Base-by-base conservation (phyloP, 2,888 invertebrate species). In the Morpho deidamia region DNA sequence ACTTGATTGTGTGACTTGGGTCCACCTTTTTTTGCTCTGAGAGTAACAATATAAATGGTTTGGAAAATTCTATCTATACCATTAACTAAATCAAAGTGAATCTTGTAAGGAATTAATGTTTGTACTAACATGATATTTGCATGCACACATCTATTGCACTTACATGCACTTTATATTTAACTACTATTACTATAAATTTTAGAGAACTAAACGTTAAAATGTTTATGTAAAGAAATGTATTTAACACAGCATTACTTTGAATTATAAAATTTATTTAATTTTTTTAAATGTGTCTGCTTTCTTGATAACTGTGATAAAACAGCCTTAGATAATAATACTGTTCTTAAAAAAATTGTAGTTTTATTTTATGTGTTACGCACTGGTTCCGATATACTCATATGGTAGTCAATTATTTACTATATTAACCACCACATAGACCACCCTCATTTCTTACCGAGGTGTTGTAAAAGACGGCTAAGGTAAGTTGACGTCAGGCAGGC, bases 231-330 rank as follows among this genome's bases (percentile, higher is more conserved):
- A 39, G 11, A 47, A 39, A 40, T 33, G 11, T 37, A 46, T 34
- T 12, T 38, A 46, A 32, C 8, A 39, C 38, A 39, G 32, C 34
- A 48, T 3, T n/a, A 7, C 35, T 14, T 41, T 14, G 35, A 48
- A 41, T 10, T 35, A 35, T 14, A 35, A 12, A 32, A 7, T 42
- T 34, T 32, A 14, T 14, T 8, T 42, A 34, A 34, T 14, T 11
- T 37, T 7, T 11, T 44, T 34, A 11, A 23, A 10, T 42, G 35
- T 35, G 42, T 37, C 35, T 37, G 34, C 14, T 46, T 44, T 35
- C 12, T 42, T 35, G 38, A 51, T 23, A 52, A 46, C 59, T 59
- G 59, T 59, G 56, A 59, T 59, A 59, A 45, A 42, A 44, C 46
- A 56, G 41, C 44, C 51, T 53, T 58, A 46, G 46, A 45, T 39